A percentile compares a stretch with the other conserved stretches of the same genome.
Conservation (phyloP, 2,888 invertebrate species). For the Strigamia maritima region DNA sequence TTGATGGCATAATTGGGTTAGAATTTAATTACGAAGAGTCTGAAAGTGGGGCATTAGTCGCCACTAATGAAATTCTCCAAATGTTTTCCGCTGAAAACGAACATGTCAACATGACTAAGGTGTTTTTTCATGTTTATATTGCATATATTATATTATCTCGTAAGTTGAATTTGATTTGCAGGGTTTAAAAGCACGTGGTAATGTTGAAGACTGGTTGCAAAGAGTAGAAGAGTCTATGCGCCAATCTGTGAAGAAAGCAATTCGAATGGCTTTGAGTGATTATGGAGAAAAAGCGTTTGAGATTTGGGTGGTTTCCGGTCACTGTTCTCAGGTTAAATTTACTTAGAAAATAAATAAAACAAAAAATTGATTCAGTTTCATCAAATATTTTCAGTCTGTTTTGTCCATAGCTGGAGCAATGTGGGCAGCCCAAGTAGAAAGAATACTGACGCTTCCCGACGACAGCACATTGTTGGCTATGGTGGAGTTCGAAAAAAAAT, state of each 20-base stretch:
- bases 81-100: slow-evolving; percentile 90
- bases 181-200: slow-evolving; percentile 66
- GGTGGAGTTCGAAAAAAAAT: slow-evolving; percentile 66
- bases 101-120: slow-evolving; percentile 71
- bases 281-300: slow-evolving; percentile 63
- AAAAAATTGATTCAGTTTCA: not conserved
- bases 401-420: slow-evolving; percentile 83
- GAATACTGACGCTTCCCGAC: not conserved
- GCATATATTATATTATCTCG: no score
- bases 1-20: slow-evolving; percentile 74
- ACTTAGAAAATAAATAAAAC: no score
- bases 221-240: slow-evolving; percentile 91
- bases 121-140: slow-evolving; percentile 46
- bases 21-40: slow-evolving; percentile 64
- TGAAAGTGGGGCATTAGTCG: slow-evolving; percentile 41
- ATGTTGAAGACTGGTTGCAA: slow-evolving; percentile 87
- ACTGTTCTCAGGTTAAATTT: slow-evolving; percentile 63
- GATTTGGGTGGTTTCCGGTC: slow-evolving; percentile 70
- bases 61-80: slow-evolving; percentile 76
- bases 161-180: no score
- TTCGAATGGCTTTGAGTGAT: slow-evolving; percentile 71
- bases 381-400: slow-evolving; percentile 59
- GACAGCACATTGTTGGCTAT: slow-evolving; percentile 53
- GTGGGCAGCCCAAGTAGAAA: slow-evolving; percentile 67
- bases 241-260: slow-evolving; percentile 67